Base-by-base conservation (phyloP, 2,797 vertebrate genomes). In the Acrossocheilus fasciatus region DNA sequence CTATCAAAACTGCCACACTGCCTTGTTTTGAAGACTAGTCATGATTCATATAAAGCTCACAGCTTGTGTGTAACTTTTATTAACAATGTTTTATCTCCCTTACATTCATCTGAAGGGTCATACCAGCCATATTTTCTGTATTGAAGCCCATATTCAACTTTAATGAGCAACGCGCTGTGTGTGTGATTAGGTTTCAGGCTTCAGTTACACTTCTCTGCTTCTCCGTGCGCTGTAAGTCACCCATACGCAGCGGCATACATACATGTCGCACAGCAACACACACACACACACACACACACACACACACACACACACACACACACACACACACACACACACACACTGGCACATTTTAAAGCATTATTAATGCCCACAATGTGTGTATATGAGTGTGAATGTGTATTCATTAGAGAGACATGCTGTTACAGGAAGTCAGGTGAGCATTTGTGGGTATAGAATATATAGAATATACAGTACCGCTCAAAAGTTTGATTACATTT, bases 101-200 rank as follows among this genome's bases (percentile, higher is more conserved):
- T 80, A 26, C 18, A 59, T 74, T 72, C 5, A 62, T 79, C 41
- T 73, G 52, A 59, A 78, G 84, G 79, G 64, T 70, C 15, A 36
- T 57, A 30, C 30, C 75, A 87, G 41, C 80, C 76, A 74, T 88
- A 89, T 93, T 90, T 87, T 87, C 86, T 88, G 90, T 86, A 86
- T 91, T 90, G 89, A 85, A 84, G 86, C 74, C 89, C 87, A 90
- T 91, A 95, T 96, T 94, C 91, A 96, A 95, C 91, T 95, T 96
- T 96, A 95, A 96, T 96, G 95, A 96, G 91, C 91, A 76, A 91
- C 54, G 89, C 54, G 80, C 88, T 62, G 90, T 50, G 87, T 87
- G 91, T 81, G 91, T 89, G 91, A 95, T 96, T 94, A 91, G 83
- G 95, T 96, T 96, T 95, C 96, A 86, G 84, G 91, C 90, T 91